Conservation (phyloP, 1,140 invertebrate genomes). For the Zaprionus lachaisei region DNA sequence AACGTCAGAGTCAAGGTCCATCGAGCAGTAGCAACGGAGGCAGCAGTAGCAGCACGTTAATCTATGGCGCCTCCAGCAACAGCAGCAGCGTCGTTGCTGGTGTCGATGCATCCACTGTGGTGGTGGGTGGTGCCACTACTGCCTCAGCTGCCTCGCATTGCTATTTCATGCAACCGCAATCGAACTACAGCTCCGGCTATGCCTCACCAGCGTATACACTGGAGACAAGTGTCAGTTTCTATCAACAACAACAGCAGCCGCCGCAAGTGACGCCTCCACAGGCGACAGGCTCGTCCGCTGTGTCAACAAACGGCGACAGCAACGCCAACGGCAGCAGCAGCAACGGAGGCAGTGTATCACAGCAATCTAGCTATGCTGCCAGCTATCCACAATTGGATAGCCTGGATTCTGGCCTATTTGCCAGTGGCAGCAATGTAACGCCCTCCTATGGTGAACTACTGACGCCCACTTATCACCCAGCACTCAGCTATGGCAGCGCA, state of each 20-base stretch:
- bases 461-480: constrained; percentile 58
- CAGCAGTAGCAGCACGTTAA: constrained; percentile 34
- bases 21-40: constrained; percentile 14
- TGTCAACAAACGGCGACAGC: constrained; percentile 16
- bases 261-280: constrained; percentile 24
- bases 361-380: constrained; percentile 39
- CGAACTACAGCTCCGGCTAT: constrained; percentile 82
- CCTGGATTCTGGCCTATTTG: constrained; percentile 67
- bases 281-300: constrained; percentile 15
- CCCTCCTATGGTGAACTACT: constrained; percentile 77
- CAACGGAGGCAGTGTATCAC: background rate
- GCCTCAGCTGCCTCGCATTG: constrained; percentile 46
- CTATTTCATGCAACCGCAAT: constrained; percentile 78
- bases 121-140: constrained; percentile 6
- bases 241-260: constrained; percentile 68
- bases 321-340: background rate
- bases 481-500: constrained; percentile 57
- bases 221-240: constrained; percentile 66
- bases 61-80: constrained; percentile 41
- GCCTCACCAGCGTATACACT: constrained; percentile 79
- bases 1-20: constrained; percentile 87
- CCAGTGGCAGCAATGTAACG: constrained; percentile 60
- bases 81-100: constrained; percentile 14
- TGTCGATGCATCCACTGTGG: constrained; percentile 15
- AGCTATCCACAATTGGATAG: constrained; percentile 68